These are phyloP conservation scores for Lepidotrigona ventralis DNA, from an alignment of 1,140 invertebrate genomes.

Conservation along the genomic window DNA sequence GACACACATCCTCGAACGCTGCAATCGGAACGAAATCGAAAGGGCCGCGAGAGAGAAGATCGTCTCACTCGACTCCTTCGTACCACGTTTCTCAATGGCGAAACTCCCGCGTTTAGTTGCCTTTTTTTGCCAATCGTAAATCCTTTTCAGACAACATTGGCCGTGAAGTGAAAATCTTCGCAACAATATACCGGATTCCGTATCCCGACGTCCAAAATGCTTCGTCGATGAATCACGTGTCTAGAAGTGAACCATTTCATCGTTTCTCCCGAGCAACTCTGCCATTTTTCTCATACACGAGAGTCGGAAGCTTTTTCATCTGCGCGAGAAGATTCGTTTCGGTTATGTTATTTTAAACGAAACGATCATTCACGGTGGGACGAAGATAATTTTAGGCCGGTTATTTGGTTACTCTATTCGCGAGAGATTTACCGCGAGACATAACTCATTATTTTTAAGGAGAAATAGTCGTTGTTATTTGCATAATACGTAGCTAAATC, in stretches of 20 bases:
- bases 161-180: slow-evolving; percentile 53
- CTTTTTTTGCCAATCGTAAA: slow-evolving; percentile 60
- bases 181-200: slow-evolving; percentile 12
- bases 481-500: not conserved
- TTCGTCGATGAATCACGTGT: slow-evolving; percentile 17
- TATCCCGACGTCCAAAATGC: not conserved
- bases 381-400: slow-evolving; percentile 3
- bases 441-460: not conserved
- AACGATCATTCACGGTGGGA: slow-evolving; percentile 4
- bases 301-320: not conserved
- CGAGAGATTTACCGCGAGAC: not conserved
- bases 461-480: not conserved
- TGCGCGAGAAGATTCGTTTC: not conserved
- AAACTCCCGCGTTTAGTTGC: slow-evolving; percentile 45
- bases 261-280: not conserved
- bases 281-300: not conserved
- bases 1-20: slow-evolving; percentile 39
- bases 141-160: slow-evolving; percentile 56
- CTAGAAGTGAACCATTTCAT: not conserved
- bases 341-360: not conserved
- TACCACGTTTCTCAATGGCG: slow-evolving; percentile 50
- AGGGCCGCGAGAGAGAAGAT: slow-evolving; percentile 45
- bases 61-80: slow-evolving; percentile 41
- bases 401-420: not conserved
- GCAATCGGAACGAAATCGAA: slow-evolving; percentile 65